phyloP scores from a whole-genome alignment of 2,888 invertebrate genomes.

The Brassicogethes aeneus region DNA sequence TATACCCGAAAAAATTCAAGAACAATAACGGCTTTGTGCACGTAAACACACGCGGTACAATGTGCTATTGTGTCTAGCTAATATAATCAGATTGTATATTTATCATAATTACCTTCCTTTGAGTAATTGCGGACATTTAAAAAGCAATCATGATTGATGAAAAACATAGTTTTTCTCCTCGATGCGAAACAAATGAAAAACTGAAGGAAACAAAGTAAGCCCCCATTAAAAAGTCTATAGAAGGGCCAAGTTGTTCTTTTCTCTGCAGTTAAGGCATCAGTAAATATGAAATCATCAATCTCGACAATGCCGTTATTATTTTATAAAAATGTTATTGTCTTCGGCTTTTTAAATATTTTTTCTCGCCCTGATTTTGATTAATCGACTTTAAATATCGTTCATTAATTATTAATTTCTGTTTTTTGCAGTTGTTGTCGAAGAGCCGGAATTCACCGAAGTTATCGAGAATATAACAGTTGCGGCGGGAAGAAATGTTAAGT shows the following conservation, averaged over 20 bases:
- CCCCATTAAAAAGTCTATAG: not conserved
- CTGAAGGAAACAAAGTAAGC: not conserved
- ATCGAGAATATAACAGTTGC: conserved; percentile 88
- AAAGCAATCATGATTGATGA: not conserved
- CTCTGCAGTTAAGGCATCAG: not conserved
- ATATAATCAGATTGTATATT: no score
- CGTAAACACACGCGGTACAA: no score
- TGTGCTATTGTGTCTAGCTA: no score
- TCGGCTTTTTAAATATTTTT: not conserved
- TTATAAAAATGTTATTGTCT: not conserved
- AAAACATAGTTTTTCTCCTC: not conserved
- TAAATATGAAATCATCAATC: not conserved
- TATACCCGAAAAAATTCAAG: no score
- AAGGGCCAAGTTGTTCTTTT: not conserved
- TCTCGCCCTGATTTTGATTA: not conserved
- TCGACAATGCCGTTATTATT: not conserved
- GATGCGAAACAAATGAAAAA: not conserved
- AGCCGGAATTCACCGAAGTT: conserved; percentile 84
- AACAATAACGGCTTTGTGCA: no score
- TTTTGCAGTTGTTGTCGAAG: conserved; percentile 61
- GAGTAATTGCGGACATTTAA: not conserved
- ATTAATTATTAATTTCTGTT: not conserved
- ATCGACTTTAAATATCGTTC: not conserved
- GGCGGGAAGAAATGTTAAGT: conserved; percentile 78
- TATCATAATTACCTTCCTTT: not conserved